Evolutionary conservation across 2,797 vertebrate species (phyloP).

Genomic region (Sebastiscus tertius): DNA sequence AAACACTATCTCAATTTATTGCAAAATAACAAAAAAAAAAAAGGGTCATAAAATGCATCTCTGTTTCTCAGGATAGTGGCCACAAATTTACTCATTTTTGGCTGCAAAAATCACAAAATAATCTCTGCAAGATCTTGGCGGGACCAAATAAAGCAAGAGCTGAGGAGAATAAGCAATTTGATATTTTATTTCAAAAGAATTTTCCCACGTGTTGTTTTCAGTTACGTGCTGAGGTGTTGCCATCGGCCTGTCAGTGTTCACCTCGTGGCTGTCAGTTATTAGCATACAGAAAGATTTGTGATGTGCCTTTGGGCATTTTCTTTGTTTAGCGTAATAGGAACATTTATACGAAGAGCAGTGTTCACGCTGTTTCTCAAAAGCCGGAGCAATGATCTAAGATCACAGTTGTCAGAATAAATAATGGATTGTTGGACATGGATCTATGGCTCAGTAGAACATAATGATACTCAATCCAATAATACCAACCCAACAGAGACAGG

Average conservation of each 20-base stretch:
- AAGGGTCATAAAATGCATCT: neutral
- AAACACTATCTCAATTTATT: neutral
- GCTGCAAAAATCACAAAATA: slow-evolving; percentile 2
- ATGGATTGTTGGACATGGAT: neutral
- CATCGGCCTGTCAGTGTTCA: slow-evolving; percentile 11
- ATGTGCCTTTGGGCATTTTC: neutral
- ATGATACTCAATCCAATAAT: neutral
- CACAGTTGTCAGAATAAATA: slow-evolving; percentile 15
- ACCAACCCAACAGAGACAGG: neutral
- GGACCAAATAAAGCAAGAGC: neutral
- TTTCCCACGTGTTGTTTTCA: slow-evolving; percentile 24
- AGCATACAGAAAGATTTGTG: slow-evolving; percentile 16
- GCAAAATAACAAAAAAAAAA: slow-evolving; percentile 7
- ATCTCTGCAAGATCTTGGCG: neutral
- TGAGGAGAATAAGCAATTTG: neutral
- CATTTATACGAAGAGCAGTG: slow-evolving; percentile 9
- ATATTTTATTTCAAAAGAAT: slow-evolving; percentile 9
- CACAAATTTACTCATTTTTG: neutral
- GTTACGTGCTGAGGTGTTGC: slow-evolving; percentile 16
- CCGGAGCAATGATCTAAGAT: slow-evolving; percentile 6
- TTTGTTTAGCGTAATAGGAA: slow-evolving; percentile 22
- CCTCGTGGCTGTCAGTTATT: slow-evolving; percentile 27
- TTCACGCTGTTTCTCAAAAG: neutral
- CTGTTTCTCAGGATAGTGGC: neutral
- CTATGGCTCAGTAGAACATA: neutral